phyloP scores from a whole-genome alignment of 92 coral and sea anemone genomes.

The Paramuricea clavata region DNA sequence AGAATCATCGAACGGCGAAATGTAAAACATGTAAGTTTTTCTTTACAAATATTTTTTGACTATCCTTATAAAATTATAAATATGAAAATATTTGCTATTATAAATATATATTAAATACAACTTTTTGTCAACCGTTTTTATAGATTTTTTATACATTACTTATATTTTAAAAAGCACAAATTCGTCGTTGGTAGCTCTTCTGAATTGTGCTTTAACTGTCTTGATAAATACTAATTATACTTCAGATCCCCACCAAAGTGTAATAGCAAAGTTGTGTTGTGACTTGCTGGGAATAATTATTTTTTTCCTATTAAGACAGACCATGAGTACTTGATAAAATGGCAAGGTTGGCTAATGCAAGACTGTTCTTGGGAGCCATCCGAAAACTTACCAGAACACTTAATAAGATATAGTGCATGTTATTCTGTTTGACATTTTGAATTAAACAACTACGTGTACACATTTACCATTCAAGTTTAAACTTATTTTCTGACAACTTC shows the following conservation, averaged over 20 bases:
- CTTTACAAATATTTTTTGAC: too few species aligned
- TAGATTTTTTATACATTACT: not conserved
- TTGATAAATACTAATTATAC: too few species aligned
- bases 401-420: not conserved
- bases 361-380: conserved; percentile 44
- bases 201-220: not conserved
- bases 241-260: too few species aligned
- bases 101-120: too few species aligned
- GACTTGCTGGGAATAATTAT: too few species aligned
- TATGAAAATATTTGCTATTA: too few species aligned
- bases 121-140: too few species aligned
- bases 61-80: too few species aligned
- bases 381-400: not conserved
- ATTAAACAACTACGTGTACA: not conserved
- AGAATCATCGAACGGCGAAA: not conserved
- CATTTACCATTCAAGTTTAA: conserved; percentile 6
- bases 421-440: not conserved
- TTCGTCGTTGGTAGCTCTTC: not conserved
- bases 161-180: too few species aligned
- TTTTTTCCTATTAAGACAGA: not conserved
- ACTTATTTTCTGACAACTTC: too few species aligned
- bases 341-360: conserved; percentile 43
- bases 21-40: not conserved
- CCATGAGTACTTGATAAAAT: conserved; percentile 36
- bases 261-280: too few species aligned